phyloP scores from a whole-genome alignment of 2,888 invertebrate genomes.

The Leptothorax acervorum region DNA sequence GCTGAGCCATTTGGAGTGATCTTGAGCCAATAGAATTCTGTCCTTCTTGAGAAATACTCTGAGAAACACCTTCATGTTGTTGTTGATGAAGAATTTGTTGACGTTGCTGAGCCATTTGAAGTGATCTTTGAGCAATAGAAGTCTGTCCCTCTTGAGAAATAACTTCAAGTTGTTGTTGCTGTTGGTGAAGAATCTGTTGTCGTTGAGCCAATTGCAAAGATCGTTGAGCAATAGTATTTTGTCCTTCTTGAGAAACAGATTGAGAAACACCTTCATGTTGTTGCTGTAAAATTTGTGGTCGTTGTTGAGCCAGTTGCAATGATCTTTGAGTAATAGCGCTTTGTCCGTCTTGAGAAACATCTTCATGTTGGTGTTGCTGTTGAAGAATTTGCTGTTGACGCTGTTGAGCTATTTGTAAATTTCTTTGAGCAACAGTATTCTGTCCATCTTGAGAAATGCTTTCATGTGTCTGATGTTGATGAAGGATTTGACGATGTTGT shows the following conservation, averaged over 20 bases:
- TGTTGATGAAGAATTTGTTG: slow-evolving; percentile 83
- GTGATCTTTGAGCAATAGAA: slow-evolving; percentile 45
- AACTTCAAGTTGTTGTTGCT: slow-evolving; percentile 84
- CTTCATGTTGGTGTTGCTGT: slow-evolving; percentile 85
- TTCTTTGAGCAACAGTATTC: slow-evolving; percentile 75
- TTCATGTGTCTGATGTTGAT: slow-evolving; percentile 85
- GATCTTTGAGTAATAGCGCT: slow-evolving; percentile 41
- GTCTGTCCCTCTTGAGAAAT: slow-evolving; percentile 38
- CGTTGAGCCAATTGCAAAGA: slow-evolving; percentile 78
- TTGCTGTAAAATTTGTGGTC: slow-evolving; percentile 81
- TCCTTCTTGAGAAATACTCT: slow-evolving; percentile 80
- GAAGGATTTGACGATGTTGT: slow-evolving; percentile 79
- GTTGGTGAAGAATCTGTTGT: slow-evolving; percentile 80
- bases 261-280: slow-evolving; percentile 66
- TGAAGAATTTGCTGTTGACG: slow-evolving; percentile 78
- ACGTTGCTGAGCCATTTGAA: slow-evolving; percentile 69
- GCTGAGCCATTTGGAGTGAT: slow-evolving; percentile 78
- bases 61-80: slow-evolving; percentile 70
- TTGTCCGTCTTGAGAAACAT: slow-evolving; percentile 27
- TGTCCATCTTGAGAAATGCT: slow-evolving; percentile 74
- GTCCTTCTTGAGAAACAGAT: slow-evolving; percentile 81
- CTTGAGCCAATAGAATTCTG: slow-evolving; percentile 85
- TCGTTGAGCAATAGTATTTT: slow-evolving; percentile 86
- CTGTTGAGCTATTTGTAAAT: slow-evolving; percentile 75
- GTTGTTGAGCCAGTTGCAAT: slow-evolving; percentile 66